Conservation (phyloP, 2,113 vertebrate genomes). For the Octodon degus region DNA sequence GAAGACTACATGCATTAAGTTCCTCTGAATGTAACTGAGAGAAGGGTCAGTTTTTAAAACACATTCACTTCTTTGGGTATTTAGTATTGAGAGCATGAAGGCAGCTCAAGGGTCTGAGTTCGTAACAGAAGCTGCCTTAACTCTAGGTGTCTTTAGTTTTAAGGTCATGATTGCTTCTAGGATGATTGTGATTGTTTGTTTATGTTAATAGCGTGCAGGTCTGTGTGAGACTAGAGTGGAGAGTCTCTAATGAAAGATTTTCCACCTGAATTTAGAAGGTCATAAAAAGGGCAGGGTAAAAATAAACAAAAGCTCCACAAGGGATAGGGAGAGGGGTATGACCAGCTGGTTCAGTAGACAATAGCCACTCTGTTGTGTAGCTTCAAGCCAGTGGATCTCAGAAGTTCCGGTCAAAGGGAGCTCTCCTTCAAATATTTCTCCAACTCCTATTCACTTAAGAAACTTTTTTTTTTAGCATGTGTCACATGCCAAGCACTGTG, state of each 20-base stretch:
- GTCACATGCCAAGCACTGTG: background rate
- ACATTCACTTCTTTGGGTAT: background rate
- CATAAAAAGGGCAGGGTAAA: background rate
- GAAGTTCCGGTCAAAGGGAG: background rate
- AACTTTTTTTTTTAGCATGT: no score
- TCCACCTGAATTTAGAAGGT: background rate
- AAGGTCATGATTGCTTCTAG: background rate
- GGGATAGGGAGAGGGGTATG: background rate
- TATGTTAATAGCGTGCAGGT: background rate
- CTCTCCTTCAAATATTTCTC: background rate
- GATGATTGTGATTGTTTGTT: background rate
- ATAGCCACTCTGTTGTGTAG: accelerated
- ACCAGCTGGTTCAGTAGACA: background rate
- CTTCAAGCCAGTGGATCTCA: background rate
- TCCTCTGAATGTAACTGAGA: background rate
- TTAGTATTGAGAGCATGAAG: background rate
- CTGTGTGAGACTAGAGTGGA: background rate
- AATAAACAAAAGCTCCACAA: background rate
- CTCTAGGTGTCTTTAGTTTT: background rate
- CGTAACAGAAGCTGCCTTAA: background rate
- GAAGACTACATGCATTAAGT: background rate
- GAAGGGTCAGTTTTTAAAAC: background rate
- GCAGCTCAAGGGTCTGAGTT: background rate
- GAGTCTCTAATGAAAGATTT: background rate
- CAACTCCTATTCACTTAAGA: background rate